Percentiles rank a stretch among this genome's conserved stretches.
Conservation (phyloP, 2,113 vertebrate genomes). For the Reinhardtius hippoglossoides region DNA sequence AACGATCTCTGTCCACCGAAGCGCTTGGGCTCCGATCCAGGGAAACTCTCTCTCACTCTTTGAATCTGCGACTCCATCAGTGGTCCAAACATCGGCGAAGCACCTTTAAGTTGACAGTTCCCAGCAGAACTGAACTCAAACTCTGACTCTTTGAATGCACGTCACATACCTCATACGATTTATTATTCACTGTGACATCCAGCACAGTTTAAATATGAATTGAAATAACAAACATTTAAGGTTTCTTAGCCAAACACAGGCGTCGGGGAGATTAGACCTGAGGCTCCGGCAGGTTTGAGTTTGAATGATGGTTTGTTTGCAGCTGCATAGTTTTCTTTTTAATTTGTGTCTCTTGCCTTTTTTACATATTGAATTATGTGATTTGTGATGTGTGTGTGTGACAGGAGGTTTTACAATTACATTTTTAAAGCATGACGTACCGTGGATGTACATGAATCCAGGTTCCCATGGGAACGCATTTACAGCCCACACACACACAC, state of each 20-base stretch:
- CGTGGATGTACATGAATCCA: conserved; percentile 15
- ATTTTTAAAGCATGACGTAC: conserved; percentile 27
- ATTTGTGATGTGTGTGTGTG: conserved; percentile 22
- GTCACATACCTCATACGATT: not conserved
- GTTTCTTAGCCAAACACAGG: conserved; percentile 13
- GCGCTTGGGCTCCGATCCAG: no score
- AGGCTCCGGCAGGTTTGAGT: conserved; percentile 7
- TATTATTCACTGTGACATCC: not conserved
- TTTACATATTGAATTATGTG: conserved; percentile 1
- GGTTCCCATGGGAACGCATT: conserved; percentile 21
- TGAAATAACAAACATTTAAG: not conserved
- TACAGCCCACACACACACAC: not conserved
- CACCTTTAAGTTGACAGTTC: no score
- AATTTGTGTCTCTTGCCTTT: conserved; percentile 21
- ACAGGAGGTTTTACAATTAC: not conserved
- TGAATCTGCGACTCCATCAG: no score
- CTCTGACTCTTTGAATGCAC: not conserved
- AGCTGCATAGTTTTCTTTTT: conserved; percentile 5
- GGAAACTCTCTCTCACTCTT: no score
- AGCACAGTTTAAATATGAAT: not conserved
- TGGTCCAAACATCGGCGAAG: no score
- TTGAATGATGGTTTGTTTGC: conserved; percentile 34
- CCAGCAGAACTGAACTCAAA: not conserved
- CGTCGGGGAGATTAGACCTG: not conserved
- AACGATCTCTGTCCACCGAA: no score